Percentiles rank a stretch among this genome's conserved stretches.
These are phyloP conservation scores for Spodoptera litura DNA, from an alignment of 1,140 invertebrate species.

Conservation along the genomic window DNA sequence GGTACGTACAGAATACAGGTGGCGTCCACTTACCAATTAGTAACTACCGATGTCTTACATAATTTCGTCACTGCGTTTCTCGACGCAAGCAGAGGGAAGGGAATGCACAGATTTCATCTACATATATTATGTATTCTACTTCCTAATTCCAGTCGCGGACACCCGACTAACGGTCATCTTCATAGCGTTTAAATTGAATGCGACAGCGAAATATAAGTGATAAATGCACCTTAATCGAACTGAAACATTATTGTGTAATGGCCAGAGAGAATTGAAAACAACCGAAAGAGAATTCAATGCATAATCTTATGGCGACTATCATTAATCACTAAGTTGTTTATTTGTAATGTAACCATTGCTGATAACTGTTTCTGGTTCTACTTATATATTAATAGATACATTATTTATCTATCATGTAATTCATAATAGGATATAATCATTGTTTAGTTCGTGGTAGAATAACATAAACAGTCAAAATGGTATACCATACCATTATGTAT, in stretches of 20 bases:
- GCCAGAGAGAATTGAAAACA: conserved; percentile 63
- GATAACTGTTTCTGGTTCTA: conserved; percentile 11
- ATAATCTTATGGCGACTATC: conserved; percentile 39
- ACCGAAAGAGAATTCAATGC: conserved; percentile 54
- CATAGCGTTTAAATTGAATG: conserved; percentile 67
- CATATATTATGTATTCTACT: conserved; percentile 49
- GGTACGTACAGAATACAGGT: conserved; percentile 64
- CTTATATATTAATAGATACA: too few species aligned
- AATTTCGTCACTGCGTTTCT: conserved; percentile 67
- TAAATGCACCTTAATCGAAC: conserved; percentile 63
- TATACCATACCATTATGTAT: too few species aligned
- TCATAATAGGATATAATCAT: too few species aligned
- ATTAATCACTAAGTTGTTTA: conserved; percentile 39
- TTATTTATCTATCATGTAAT: too few species aligned
- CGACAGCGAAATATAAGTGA: conserved; percentile 64
- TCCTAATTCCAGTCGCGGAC: conserved; percentile 57
- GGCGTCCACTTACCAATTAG: conserved; percentile 74
- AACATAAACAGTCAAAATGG: too few species aligned
- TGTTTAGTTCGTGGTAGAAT: too few species aligned
- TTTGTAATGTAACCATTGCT: background rate
- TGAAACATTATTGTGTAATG: conserved; percentile 61
- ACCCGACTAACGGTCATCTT: conserved; percentile 64
- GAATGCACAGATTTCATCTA: conserved; percentile 55
- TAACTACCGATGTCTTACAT: conserved; percentile 68
- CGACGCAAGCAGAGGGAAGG: conserved; percentile 41